Evolutionary conservation across 2,888 invertebrate genomes (phyloP).

Genomic region (Drosophila mercatorum): DNA sequence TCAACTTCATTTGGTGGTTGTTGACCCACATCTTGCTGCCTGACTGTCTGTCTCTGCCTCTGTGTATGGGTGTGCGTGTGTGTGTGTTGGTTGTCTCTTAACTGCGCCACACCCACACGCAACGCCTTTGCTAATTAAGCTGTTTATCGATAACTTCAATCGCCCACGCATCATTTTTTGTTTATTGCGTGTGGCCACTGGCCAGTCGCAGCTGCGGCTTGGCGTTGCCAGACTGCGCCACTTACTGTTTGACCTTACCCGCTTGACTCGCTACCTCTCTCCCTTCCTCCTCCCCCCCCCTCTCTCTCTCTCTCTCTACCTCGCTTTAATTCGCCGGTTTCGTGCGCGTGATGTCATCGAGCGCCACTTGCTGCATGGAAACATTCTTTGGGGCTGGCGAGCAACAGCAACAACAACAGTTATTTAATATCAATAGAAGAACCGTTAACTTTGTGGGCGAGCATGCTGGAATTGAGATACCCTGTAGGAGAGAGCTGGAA

Average conservation of each 20-base stretch:
- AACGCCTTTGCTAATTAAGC: conserved; percentile 35
- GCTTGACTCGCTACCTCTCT: conserved; percentile 1
- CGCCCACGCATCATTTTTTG: conserved; percentile 6
- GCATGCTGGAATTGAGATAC: conserved; percentile 1
- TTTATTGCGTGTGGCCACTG: conserved; percentile 11
- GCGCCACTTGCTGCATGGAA: conserved; percentile 58
- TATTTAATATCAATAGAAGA: conserved; percentile 8
- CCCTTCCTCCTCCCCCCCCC: neutral
- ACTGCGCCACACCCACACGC: conserved; percentile 53
- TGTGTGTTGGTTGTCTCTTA: conserved; percentile 28
- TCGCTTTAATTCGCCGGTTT: conserved; percentile 64
- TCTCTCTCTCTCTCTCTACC: neutral
- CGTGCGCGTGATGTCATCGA: conserved; percentile 68
- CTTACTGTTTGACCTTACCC: conserved; percentile 46
- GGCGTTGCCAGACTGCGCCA: conserved; percentile 3
- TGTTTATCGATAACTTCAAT: conserved; percentile 38
- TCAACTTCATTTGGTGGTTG: conserved; percentile 78
- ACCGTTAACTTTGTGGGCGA: neutral
- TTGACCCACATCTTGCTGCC: conserved; percentile 69
- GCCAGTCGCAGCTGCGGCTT: conserved; percentile 1
- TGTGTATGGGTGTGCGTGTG: conserved; percentile 13
- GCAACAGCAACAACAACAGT: conserved; percentile 20
- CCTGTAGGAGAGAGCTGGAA: neutral
- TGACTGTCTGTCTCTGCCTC: conserved; percentile 6
- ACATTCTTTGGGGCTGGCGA: conserved; percentile 42